A percentile compares a stretch with the other conserved stretches of the same genome.
These are phyloP conservation scores for Labrus mixtus DNA, from an alignment of 2,113 vertebrate genomes.

Conservation along the genomic window DNA sequence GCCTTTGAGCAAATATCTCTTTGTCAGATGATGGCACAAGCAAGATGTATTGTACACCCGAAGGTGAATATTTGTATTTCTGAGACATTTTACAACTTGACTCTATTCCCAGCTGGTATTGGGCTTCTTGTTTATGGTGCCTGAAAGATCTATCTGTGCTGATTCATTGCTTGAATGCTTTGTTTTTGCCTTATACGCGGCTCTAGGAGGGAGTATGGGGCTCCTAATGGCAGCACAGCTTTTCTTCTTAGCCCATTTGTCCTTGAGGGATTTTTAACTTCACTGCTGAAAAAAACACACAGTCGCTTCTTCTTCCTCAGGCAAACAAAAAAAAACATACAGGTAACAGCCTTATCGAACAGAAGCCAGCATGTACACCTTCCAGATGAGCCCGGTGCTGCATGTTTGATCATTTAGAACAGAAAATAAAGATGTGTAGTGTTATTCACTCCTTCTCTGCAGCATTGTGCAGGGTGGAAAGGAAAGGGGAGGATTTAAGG, in stretches of 20 bases:
- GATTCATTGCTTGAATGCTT: constrained; percentile 77
- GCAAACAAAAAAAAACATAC: constrained; percentile 63
- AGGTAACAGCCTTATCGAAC: constrained; percentile 72
- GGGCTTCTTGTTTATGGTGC: constrained; percentile 70
- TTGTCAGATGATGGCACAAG: constrained; percentile 54
- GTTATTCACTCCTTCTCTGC: constrained; percentile 11
- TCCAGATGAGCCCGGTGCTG: constrained; percentile 61
- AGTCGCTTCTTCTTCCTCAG: constrained; percentile 60
- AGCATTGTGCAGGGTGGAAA: constrained; percentile 31
- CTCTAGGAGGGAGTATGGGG: constrained; percentile 49
- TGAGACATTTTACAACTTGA: constrained; percentile 66
- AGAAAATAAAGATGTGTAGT: neutral
- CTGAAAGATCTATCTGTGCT: constrained; percentile 72
- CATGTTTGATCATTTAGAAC: constrained; percentile 63
- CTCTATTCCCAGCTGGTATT: constrained; percentile 67
- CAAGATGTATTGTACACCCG: constrained; percentile 56
- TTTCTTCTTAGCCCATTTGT: constrained; percentile 74
- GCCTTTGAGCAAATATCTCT: constrained; percentile 59
- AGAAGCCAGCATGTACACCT: constrained; percentile 56
- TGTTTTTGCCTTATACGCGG: constrained; percentile 70
- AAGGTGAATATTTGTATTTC: constrained; percentile 77
- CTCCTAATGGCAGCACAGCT: constrained; percentile 67
- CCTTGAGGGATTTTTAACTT: constrained; percentile 78
- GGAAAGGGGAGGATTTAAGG: constrained; percentile 31
- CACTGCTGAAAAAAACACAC: constrained; percentile 64